A percentile compares a stretch with the other conserved stretches of the same genome.
phyloP scores from a whole-genome alignment of 1,140 invertebrate genomes.

The Danaus plexippus region DNA sequence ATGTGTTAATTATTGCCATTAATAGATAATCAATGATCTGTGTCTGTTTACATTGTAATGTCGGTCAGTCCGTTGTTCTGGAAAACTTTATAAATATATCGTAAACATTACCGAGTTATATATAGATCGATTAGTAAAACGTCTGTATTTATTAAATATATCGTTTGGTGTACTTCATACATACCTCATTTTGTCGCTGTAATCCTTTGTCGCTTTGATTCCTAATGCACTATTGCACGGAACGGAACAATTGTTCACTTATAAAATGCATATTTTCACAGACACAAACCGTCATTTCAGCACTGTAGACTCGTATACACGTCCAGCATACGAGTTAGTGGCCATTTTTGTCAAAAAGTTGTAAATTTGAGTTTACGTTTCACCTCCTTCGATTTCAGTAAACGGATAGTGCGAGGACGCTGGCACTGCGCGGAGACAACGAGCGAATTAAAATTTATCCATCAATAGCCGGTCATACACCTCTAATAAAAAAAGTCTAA shows the following conservation, averaged over 20 bases:
- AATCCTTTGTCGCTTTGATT: slow-evolving; percentile 67
- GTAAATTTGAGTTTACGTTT: slow-evolving; percentile 42
- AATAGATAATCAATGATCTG: slow-evolving; percentile 53
- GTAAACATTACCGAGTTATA: slow-evolving; percentile 44
- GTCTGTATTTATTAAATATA: slow-evolving; percentile 62
- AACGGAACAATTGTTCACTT: slow-evolving; percentile 69
- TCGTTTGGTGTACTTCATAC: slow-evolving; percentile 20
- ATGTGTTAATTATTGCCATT: slow-evolving; percentile 37
- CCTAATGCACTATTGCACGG: slow-evolving; percentile 64
- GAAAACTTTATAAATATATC: slow-evolving; percentile 10
- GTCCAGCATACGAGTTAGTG: slow-evolving; percentile 44
- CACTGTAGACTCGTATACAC: slow-evolving; percentile 50
- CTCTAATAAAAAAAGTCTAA: slow-evolving; percentile 18
- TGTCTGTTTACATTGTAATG: slow-evolving; percentile 57
- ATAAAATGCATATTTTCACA: slow-evolving; percentile 67
- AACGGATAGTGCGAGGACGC: slow-evolving; percentile 53
- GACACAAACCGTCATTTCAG: slow-evolving; percentile 51
- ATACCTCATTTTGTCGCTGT: slow-evolving; percentile 60
- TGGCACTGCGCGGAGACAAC: slow-evolving; percentile 48
- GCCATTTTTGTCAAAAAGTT: slow-evolving; percentile 67
- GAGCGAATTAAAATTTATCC: slow-evolving; percentile 57
- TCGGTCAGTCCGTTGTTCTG: slow-evolving; percentile 19
- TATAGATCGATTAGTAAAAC: slow-evolving; percentile 47
- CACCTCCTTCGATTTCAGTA: slow-evolving; percentile 44
- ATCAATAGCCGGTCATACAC: slow-evolving; percentile 36